Evolutionary conservation across 2,113 vertebrate species (phyloP).

Genomic region (Verasper variegatus): DNA sequence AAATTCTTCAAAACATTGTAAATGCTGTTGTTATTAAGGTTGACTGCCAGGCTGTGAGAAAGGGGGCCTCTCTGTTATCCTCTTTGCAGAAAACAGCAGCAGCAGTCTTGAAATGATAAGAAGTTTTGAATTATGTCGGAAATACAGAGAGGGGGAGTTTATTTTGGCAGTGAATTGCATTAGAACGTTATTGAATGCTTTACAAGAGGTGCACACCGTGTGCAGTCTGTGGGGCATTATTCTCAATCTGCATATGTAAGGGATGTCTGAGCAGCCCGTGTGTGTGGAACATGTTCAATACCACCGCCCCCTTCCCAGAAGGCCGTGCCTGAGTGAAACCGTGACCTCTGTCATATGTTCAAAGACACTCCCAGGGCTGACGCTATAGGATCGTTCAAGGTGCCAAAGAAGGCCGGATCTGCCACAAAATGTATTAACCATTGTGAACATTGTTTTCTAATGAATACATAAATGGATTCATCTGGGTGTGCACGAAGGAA

Average conservation of each 20-base stretch:
- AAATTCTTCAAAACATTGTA: slow-evolving; percentile 71
- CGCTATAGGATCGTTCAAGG: slow-evolving; percentile 22
- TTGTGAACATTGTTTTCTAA: slow-evolving; percentile 28
- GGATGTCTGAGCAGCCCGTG: slow-evolving; percentile 46
- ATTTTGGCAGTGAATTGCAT: slow-evolving; percentile 62
- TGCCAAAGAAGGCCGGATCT: slow-evolving; percentile 10
- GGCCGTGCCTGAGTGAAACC: slow-evolving; percentile 26
- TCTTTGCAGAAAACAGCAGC: slow-evolving; percentile 54
- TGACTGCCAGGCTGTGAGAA: slow-evolving; percentile 49
- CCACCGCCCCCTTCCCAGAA: slow-evolving; percentile 36
- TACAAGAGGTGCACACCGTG: slow-evolving; percentile 57
- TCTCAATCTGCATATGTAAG: slow-evolving; percentile 73
- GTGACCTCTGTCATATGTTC: slow-evolving; percentile 47
- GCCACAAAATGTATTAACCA: slow-evolving; percentile 28
- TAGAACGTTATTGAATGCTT: slow-evolving; percentile 66
- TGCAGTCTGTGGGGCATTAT: slow-evolving; percentile 55
- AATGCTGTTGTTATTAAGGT: slow-evolving; percentile 66
- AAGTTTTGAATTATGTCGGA: slow-evolving; percentile 64
- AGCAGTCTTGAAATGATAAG: slow-evolving; percentile 63
- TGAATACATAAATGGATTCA: slow-evolving; percentile 24
- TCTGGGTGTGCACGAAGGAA: slow-evolving; percentile 21
- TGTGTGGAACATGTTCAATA: slow-evolving; percentile 52
- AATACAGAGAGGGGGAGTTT: slow-evolving; percentile 62
- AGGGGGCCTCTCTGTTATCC: slow-evolving; percentile 42
- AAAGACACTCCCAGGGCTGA: slow-evolving; percentile 20